Conservation (phyloP, 2,113 vertebrate genomes). For the Hipposideros armiger region DNA sequence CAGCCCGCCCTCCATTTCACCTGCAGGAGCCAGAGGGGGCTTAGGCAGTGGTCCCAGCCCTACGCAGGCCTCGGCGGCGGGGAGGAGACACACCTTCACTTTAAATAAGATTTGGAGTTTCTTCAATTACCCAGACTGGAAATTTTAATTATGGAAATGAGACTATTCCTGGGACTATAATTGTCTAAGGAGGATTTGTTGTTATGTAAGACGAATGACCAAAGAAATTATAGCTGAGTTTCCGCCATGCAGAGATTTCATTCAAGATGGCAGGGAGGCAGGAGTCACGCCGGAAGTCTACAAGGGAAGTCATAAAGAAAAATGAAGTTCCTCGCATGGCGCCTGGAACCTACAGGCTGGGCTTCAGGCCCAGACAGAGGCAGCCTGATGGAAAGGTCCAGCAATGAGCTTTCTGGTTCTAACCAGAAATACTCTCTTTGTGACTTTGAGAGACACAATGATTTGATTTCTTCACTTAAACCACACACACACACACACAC, state of each 20-base stretch:
- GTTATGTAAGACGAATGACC: constrained; percentile 47
- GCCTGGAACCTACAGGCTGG: not conserved
- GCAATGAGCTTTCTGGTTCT: not conserved
- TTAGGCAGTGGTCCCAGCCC: too few species aligned
- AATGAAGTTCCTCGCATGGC: not conserved
- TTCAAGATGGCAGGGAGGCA: not conserved
- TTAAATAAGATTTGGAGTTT: not conserved
- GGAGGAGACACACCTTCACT: not conserved
- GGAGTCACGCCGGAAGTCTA: not conserved
- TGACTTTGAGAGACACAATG: not conserved
- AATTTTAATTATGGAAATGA: constrained; percentile 57
- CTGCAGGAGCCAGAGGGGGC: not conserved
- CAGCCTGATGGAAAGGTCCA: not conserved
- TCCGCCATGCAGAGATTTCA: not conserved
- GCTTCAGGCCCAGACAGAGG: not conserved
- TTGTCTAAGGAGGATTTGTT: not conserved
- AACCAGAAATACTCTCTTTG: not conserved
- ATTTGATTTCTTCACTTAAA: not conserved
- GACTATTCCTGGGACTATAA: not conserved
- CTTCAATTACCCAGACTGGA: not conserved
- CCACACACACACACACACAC: not conserved
- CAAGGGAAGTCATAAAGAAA: not conserved
- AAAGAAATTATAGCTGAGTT: not conserved
- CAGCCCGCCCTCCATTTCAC: not conserved
- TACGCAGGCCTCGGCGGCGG: not conserved